Conservation (phyloP, 1,140 invertebrate genomes). For the Trichomalopsis sarcophagae region DNA sequence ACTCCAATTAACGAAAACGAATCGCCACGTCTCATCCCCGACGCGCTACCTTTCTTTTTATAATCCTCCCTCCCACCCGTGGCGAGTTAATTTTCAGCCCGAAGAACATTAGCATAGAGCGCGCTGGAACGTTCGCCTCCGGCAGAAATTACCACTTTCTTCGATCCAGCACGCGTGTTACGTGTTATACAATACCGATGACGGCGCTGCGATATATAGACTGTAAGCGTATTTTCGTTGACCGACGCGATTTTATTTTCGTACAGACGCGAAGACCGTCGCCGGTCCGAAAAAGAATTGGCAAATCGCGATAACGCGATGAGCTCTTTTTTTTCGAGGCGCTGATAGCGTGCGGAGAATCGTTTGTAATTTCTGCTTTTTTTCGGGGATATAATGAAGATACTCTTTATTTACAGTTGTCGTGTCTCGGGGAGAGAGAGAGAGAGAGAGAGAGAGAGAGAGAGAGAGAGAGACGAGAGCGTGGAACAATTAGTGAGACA, state of each 20-base stretch:
- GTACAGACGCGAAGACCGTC: background rate
- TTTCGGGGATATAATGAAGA: too few relatives aligned
- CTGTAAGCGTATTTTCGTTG: constrained; percentile 4
- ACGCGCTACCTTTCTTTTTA: too few relatives aligned
- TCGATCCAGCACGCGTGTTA: background rate
- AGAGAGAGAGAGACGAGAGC: too few relatives aligned
- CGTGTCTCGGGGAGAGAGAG: background rate
- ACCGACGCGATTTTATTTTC: constrained; percentile 3
- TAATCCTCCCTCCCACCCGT: too few relatives aligned
- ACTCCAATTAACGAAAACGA: too few relatives aligned
- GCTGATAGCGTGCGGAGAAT: too few relatives aligned
- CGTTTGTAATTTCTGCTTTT: too few relatives aligned
- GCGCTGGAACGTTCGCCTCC: background rate
- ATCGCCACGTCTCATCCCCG: too few relatives aligned
- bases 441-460: too few relatives aligned
- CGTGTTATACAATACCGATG: constrained; percentile 24
- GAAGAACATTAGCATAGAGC: constrained; percentile 22
- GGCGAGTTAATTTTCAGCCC: constrained; percentile 28
- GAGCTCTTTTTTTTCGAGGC: background rate
- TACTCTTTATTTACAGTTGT: constrained; percentile 18
- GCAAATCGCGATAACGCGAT: constrained; percentile 3
- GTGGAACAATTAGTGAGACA: constrained; percentile 32
- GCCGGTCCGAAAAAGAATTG: constrained; percentile 2
- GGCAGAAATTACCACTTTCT: constrained; percentile 34
- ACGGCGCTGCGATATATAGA: constrained; percentile 12